Conservation (phyloP, 1,140 invertebrate species). For the Aphaenogaster rudis region DNA sequence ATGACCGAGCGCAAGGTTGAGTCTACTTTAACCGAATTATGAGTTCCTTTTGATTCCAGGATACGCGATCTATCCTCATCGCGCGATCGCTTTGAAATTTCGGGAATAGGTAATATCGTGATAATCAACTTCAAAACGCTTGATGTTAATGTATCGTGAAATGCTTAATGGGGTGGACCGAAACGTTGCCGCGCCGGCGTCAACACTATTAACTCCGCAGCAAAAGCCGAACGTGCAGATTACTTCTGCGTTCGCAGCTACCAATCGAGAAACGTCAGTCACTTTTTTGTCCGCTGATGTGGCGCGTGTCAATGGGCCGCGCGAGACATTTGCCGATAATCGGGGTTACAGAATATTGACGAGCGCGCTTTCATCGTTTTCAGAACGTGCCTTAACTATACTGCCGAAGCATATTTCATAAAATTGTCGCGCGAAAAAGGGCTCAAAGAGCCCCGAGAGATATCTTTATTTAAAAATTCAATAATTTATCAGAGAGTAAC, state of each 20-base stretch:
- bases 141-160: slow-evolving; percentile 54
- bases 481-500: slow-evolving; percentile 22
- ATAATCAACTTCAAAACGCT: slow-evolving; percentile 51
- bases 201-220: slow-evolving; percentile 59
- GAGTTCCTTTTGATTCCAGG: background rate
- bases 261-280: slow-evolving; percentile 63
- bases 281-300: slow-evolving; percentile 62
- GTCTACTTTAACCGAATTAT: background rate
- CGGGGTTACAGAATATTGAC: slow-evolving; percentile 62
- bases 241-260: slow-evolving; percentile 59
- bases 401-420: slow-evolving; percentile 32
- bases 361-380: slow-evolving; percentile 58
- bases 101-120: slow-evolving; percentile 10
- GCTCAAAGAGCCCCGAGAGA: background rate
- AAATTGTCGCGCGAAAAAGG: slow-evolving; percentile 37
- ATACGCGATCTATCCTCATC: background rate
- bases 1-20: background rate
- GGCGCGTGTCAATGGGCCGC: slow-evolving; percentile 55
- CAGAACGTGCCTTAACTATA: slow-evolving; percentile 56
- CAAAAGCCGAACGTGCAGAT: slow-evolving; percentile 54
- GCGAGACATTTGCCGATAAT: slow-evolving; percentile 63
- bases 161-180: slow-evolving; percentile 53
- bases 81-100: slow-evolving; percentile 33
- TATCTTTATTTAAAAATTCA: slow-evolving; percentile 27
- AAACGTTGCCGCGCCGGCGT: slow-evolving; percentile 43